Evolutionary conservation across 2,888 invertebrate species (phyloP), one percentile per base, ranked within the genome.

Genomic region (Phalera bucephala): DNA sequence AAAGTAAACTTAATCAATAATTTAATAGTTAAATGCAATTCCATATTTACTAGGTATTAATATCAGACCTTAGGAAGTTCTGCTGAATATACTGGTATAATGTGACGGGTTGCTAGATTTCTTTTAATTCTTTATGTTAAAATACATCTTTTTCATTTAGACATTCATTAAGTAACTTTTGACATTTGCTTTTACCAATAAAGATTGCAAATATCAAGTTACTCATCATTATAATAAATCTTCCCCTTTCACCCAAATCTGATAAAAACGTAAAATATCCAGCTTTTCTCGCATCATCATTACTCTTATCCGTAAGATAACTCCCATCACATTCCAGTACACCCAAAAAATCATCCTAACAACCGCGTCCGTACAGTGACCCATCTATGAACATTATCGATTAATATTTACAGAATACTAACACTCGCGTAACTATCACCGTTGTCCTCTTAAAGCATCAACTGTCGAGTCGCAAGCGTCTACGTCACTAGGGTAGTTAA

Each of bases 391-490:
- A 70, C 70, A 66, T 79, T 69, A 74, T 69, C 63, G 66, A 71
- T 76, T 80, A 78, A 79, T 88, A 88, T 89, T 79, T 89, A 89
- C 88, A 87, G 36, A 52, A 64, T 68, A 72, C 49, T 46, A 76
- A 85, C 85, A 85, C 81, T 83, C 80, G 80, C 72, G 78, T 72
- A 75, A 87, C 88, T 86, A 88, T 88, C 88, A 75, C 66, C 78
- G 78, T 68, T 42, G 12, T 50, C 43, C 25, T 56, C 52, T 64
- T 72, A 72, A 65, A 70, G 56, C 52, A 38, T 42, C 45, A 40
- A 48, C 36, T 44, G 42, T 48, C 45, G 28, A 52, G 39, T 36
- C 41, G 11, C 31, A 45, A 57, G 61, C 50, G 50, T 58, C 41
- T 42, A 50, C 42, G 11, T 36, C 58, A 57, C 50, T 61, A 3